These are phyloP conservation scores for Caenorhabditis sp. DNA, from an alignment of 2,888 invertebrate genomes.

Conservation along the genomic window DNA sequence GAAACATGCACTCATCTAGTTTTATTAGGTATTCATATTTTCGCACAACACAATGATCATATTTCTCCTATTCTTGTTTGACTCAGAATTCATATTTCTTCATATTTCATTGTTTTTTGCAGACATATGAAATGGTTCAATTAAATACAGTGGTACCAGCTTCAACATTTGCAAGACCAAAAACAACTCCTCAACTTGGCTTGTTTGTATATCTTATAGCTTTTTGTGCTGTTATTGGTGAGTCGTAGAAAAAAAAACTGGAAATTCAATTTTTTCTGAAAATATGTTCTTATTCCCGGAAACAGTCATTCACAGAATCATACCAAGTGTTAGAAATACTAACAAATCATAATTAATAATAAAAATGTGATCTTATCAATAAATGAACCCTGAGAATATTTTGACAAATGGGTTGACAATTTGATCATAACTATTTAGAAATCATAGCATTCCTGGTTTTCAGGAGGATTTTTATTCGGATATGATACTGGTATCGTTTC, in stretches of 20 bases:
- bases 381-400: too few species aligned
- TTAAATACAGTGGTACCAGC: conserved; percentile 19
- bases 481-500: conserved; percentile 76
- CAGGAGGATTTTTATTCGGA: conserved; percentile 33
- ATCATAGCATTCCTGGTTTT: neutral
- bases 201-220: conserved; percentile 25
- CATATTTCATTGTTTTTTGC: neutral
- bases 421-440: too few species aligned
- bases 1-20: neutral
- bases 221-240: conserved; percentile 26
- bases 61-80: neutral
- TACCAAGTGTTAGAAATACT: too few species aligned
- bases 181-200: conserved; percentile 12
- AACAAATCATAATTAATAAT: too few species aligned
- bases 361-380: too few species aligned
- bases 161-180: conserved; percentile 8
- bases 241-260: neutral
- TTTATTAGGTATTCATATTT: neutral
- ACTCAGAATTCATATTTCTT: neutral
- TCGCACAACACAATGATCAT: neutral
- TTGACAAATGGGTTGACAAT: too few species aligned
- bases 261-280: neutral
- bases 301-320: too few species aligned
- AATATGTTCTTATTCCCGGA: neutral
- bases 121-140: conserved; percentile 14